Evolutionary conservation across 2,113 vertebrate genomes (phyloP), one percentile per base, ranked within the genome.

Genomic region (Gadus chalcogrammus): DNA sequence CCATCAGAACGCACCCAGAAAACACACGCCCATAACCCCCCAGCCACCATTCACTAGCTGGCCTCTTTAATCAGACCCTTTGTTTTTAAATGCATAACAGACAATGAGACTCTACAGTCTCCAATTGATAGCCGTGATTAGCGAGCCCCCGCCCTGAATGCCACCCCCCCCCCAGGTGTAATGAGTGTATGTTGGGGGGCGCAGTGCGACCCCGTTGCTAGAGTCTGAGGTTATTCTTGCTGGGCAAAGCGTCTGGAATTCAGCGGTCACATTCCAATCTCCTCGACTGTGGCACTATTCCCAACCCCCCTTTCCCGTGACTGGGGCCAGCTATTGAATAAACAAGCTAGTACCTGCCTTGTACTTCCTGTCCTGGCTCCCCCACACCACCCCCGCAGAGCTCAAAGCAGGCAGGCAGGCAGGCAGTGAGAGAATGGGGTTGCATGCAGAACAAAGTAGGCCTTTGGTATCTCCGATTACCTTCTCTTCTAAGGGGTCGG

Each of bases 201-300:
- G 73, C 77, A 71, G 84, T 73, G 75, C 22, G 2, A 73, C 84
- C 82, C 83, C 70, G 8, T 85, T 74, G 62, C 72, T 87, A 85
- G 85, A 88, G 87, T 88, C 88, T 82, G 80, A 84, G 88, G 89
- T 89, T 90, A 87, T 86, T 85, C 83, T 8, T 84, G 88, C 84
- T 89, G 85, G 88, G 81, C 76, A 87, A 81, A 83, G 82, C 24
- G 85, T 89, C 86, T 90, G 87, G 87, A 89, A 91, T 91, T 88
- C 85, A 69, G 86, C 73, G 87, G 89, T 90, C 79, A 16, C 87
- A 91, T 91, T 91, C 88, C 90, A 80, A 79, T 77, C 83, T 71
- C 24, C 62, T 61, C 79, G 64, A 64, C 80, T 81, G 79, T 88
- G 80, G 81, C 78, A 73, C 77, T 65, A 64, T 28, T 73, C 83